Evolutionary conservation across 2,113 vertebrate genomes (phyloP), one percentile per base, ranked within the genome.

Genomic region (Equus przewalskii): DNA sequence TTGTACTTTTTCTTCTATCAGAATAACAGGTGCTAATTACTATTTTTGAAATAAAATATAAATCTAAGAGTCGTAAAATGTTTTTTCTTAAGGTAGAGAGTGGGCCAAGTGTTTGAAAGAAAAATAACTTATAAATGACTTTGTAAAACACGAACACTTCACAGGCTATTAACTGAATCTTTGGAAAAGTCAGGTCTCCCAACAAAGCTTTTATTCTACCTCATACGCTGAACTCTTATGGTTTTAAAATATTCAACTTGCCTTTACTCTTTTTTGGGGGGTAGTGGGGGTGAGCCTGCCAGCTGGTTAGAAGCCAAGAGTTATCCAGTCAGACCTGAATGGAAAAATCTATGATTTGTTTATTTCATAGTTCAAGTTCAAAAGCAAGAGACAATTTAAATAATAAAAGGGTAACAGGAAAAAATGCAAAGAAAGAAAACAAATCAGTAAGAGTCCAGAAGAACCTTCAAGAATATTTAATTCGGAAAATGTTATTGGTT

Each of bases 401-500:
- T 98, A 98, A 98, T 98, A 98, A 98, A 98, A 98, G 96, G 93
- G 88, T 90, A 98, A 98, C 96, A 97, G 98, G 69, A 95, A 98
- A 98, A 98, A 98, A 98, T 98, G 96, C 96, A 97, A 97, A 98
- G 95, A 97, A 98, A 98, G 96, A 98, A 98, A 98, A 98, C 97
- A 98, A 98, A 98, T 98, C 97, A 97, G 97, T 97, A 98, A 97
- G 97, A 98, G 96, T 98, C 98, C 98, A 98, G 97, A 97, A 98
- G 98, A 99, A 98, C 97, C 97, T 98, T 98, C 98, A 98, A 98
- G 96, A 97, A 98, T 98, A 98, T 98, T 99, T 98, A 99, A 99
- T 98, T 98, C 95, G 97, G 98, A 98, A 99, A 98, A 98, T 97
- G 96, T 96, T 98, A 98, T 98, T 97, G 96, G 98, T 98, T 98